Evolutionary conservation across 1,140 invertebrate genomes (phyloP).

Genomic region (Trinorchestia longiramus): DNA sequence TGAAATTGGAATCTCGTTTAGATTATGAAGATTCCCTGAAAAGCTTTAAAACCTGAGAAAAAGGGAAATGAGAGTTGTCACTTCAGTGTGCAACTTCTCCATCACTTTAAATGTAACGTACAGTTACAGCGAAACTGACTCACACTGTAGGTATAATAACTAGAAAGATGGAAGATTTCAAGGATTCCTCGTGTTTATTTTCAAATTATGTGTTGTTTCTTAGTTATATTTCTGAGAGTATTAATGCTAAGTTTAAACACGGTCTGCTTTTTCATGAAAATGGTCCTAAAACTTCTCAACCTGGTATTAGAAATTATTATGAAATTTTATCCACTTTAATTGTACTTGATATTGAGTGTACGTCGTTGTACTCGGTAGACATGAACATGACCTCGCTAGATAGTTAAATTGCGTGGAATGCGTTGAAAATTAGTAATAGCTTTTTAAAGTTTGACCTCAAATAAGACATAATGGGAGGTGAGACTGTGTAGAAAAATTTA

Average conservation of each 20-base stretch:
- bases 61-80: too few relatives aligned
- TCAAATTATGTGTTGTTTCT: not conserved
- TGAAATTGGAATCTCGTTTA: not conserved
- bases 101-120: not conserved
- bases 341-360: not conserved
- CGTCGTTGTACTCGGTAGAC: not conserved
- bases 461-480: too few relatives aligned
- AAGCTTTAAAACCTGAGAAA: not conserved
- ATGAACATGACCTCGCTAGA: not conserved
- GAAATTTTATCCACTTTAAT: not conserved
- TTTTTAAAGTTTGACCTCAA: too few relatives aligned
- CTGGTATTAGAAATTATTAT: not conserved
- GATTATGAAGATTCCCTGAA: not conserved
- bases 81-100: not conserved
- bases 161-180: not conserved
- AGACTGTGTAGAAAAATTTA: too few relatives aligned
- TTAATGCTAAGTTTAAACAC: not conserved
- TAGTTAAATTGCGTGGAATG: not conserved
- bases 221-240: not conserved
- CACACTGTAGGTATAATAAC: not conserved
- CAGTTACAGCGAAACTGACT: not conserved
- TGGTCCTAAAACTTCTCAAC: not conserved
- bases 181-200: not conserved
- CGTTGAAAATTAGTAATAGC: not conserved
- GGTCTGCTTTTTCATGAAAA: not conserved